A percentile compares a stretch with the other conserved stretches of the same genome.
Conservation (phyloP, 2,113 vertebrate species). For the Hylia prasina region DNA sequence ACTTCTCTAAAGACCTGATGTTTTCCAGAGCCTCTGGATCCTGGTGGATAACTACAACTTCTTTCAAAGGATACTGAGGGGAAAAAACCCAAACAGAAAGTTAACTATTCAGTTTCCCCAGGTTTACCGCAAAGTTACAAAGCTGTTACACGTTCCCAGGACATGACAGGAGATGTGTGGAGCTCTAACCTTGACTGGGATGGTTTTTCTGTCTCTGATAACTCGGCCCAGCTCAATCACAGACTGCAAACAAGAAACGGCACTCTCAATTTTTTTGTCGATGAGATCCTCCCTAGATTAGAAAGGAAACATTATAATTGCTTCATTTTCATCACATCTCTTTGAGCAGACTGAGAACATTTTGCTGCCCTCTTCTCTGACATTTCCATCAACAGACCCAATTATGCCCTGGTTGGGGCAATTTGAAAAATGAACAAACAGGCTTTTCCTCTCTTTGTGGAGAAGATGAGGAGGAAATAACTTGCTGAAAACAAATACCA, state of each 20-base stretch:
- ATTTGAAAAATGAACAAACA: neutral
- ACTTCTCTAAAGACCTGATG: constrained; percentile 89
- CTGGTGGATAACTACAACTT: constrained; percentile 94
- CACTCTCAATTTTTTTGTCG: constrained; percentile 89
- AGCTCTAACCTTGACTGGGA: constrained; percentile 89
- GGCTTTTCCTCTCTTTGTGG: neutral
- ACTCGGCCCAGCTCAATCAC: constrained; percentile 96
- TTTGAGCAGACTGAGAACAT: neutral
- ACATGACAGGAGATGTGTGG: neutral
- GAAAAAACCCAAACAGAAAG: neutral
- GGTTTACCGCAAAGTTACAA: neutral
- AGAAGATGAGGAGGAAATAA: neutral
- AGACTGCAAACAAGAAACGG: constrained; percentile 93
- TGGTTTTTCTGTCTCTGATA: constrained; percentile 93
- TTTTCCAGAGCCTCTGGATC: constrained; percentile 87
- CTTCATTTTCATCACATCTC: neutral
- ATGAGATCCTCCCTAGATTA: constrained; percentile 85
- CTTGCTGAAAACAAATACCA: neutral
- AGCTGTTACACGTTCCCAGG: neutral
- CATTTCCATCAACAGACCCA: neutral
- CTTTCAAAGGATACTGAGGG: constrained; percentile 90
- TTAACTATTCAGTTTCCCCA: neutral
- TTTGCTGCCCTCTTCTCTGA: neutral
- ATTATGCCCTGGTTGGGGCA: neutral
- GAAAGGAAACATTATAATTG: neutral